Evolutionary conservation across 2,113 vertebrate genomes (phyloP), one percentile per base, ranked within the genome.

Genomic region (Verasper variegatus): DNA sequence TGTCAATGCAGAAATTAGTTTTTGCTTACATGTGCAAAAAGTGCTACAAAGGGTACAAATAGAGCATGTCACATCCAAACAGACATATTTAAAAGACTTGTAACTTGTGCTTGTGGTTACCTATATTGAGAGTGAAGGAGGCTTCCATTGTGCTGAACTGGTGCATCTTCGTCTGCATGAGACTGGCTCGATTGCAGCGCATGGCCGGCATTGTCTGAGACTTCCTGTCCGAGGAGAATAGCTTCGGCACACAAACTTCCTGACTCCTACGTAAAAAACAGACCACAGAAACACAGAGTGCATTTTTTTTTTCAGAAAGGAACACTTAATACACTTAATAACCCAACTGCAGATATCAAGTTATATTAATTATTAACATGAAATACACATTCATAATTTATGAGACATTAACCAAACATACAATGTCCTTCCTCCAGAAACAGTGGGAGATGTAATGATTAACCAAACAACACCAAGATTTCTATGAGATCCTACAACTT

Each of bases 151-250:
- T 96, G 89, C 95, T 93, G 63, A 98, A 95, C 84, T 98, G 97
- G 84, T 97, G 96, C 0, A 98, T 93, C 52, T 96, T 95, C 31
- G 93, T 93, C 85, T 97, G 97, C 92, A 97, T 92, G 40, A 94
- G 85, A 72, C 96, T 96, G 1, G 94, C 88, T 27, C 97, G 93
- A 83, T 92, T 87, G 63, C 95, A 96, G 71, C 97, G 95, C 75
- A 98, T 95, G 0, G 92, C 95, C 0, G 97, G 98, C 97, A 99
- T 98, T 0, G 97, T 99, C 94, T 98, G 97, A 1, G 97, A 98
- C 86, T 97, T 99, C 87, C 97, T 91, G 56, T 97, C 96, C 0
- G 95, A 70, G 14, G 93, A 95, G 0, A 94, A 92, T 31, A 97
- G 94, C 89, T 96, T 99, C 2, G 96, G 93, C 13, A 95, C 35